Evolutionary conservation across 2,888 invertebrate genomes (phyloP), one percentile per base, ranked within the genome.

Genomic region (Cheilosia grossa): DNA sequence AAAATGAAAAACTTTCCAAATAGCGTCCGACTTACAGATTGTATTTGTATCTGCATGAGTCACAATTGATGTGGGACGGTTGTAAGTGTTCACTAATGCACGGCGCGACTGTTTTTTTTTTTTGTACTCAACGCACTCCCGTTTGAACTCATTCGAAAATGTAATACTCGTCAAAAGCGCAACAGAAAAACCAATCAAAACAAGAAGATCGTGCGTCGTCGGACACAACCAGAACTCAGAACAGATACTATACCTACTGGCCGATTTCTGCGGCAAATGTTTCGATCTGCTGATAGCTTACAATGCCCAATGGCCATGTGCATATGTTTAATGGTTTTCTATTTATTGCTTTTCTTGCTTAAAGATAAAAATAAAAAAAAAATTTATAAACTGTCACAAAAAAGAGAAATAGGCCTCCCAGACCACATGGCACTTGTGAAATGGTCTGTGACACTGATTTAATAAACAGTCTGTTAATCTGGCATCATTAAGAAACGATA

Each of bases 21-120:
- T 67, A 66, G 64, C 75, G 58, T 49, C 49, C 19, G 78, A 79
- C 83, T 83, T 83, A 83, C 83, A 61, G 69, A 59, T 75, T 63
- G 69, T 47, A 74, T 79, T 61, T 74, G 79, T 66, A 79, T 83
- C 47, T 79, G 70, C 78, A 70, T 78, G 7, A 17, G 59, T 64
- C 70, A 74, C 79, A 83, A 79, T 73, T 56, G 73, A 63, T 69
- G 21, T 49, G 37, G 15, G 21, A 1, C 2, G 15, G 54, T 9
- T 47, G 61, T 78, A 61, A 49, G 10, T 54, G 54, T 70, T 69
- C 61, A 63, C 78, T 63, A 78, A 63, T 63, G 40, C n/a, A 13
- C 53, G 69, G 13, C 56, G 21, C 69, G 54, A 51, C 61, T 67
- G 75, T 75, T 42, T 33, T 51, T 58, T 10, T 13, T 15, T 73